Percentiles rank a stretch among this genome's conserved stretches.
Conservation (phyloP, 2,888 invertebrate genomes). For the Pollenia labialis region DNA sequence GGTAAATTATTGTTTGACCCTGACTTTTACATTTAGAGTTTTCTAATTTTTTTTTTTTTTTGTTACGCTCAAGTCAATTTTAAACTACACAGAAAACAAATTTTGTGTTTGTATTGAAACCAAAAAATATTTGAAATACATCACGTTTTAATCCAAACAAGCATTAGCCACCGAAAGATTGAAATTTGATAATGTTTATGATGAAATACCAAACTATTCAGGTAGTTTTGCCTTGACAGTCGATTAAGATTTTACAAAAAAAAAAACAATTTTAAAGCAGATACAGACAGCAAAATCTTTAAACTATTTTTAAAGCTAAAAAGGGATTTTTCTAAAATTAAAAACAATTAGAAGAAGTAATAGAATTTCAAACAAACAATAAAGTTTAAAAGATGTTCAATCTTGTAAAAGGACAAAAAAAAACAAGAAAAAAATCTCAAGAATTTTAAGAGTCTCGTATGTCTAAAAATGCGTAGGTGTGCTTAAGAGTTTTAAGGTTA, state of each 20-base stretch:
- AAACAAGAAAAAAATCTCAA: conserved; percentile 9
- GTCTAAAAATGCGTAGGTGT: neutral
- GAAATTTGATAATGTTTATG: neutral
- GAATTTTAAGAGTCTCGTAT: neutral
- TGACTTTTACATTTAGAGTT: too few species aligned
- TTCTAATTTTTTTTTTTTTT: too few species aligned
- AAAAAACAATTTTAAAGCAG: neutral
- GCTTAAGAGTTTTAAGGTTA: conserved; percentile 25
- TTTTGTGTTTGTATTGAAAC: neutral
- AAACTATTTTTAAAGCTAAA: too few species aligned
- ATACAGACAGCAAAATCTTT: too few species aligned
- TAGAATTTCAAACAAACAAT: too few species aligned
- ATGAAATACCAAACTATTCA: conserved; percentile 24
- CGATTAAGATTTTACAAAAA: conserved; percentile 26
- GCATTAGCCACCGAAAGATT: neutral
- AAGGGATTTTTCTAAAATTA: too few species aligned
- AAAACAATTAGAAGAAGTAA: too few species aligned
- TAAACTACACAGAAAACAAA: too few species aligned
- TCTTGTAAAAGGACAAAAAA: neutral
- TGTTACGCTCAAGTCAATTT: too few species aligned
- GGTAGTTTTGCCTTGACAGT: conserved; percentile 68
- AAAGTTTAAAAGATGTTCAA: neutral
- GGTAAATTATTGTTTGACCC: too few species aligned
- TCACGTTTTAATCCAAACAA: conserved; percentile 1
- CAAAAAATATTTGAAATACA: neutral